Percentiles rank a stretch among this genome's conserved stretches.
phyloP scores from a whole-genome alignment of 2,113 vertebrate species.

The Tenebrosternarchus preto region DNA sequence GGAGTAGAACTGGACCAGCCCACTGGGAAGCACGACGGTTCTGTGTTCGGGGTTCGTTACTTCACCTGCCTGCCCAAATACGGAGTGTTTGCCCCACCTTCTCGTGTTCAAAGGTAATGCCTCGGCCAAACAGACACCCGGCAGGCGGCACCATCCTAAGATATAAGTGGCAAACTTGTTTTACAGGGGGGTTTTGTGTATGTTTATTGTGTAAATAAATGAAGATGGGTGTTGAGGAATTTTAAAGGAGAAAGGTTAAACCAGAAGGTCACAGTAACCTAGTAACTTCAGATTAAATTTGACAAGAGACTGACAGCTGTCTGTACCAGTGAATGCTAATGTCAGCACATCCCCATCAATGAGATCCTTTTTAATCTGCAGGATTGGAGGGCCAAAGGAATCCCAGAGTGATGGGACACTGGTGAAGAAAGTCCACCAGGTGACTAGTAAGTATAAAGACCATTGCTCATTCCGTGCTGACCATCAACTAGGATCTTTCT shows the following conservation, averaged over 20 bases:
- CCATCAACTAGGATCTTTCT: background rate
- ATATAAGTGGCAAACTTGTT: too few relatives aligned
- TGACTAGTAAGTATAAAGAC: constrained; percentile 80
- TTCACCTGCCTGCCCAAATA: constrained; percentile 86
- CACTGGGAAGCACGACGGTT: constrained; percentile 89
- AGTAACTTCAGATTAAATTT: too few relatives aligned
- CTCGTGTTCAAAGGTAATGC: constrained; percentile 85
- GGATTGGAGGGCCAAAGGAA: constrained; percentile 84
- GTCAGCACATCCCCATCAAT: too few relatives aligned
- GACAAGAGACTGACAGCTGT: too few relatives aligned
- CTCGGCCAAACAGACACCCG: background rate
- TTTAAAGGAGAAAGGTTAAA: too few relatives aligned
- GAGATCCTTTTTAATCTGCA: constrained; percentile 53
- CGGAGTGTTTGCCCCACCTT: constrained; percentile 90
- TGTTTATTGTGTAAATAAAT: too few relatives aligned
- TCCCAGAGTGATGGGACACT: constrained; percentile 71
- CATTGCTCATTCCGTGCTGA: constrained; percentile 7
- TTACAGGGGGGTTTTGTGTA: too few relatives aligned
- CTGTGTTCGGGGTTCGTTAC: constrained; percentile 89
- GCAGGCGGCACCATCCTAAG: too few relatives aligned
- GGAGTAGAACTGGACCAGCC: constrained; percentile 87
- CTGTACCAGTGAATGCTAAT: too few relatives aligned
- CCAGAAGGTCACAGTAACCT: too few relatives aligned
- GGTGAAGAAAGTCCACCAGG: constrained; percentile 91
- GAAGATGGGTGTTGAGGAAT: too few relatives aligned